phyloP scores from a whole-genome alignment of 2,797 vertebrate genomes.

The Sebastes reedi region DNA sequence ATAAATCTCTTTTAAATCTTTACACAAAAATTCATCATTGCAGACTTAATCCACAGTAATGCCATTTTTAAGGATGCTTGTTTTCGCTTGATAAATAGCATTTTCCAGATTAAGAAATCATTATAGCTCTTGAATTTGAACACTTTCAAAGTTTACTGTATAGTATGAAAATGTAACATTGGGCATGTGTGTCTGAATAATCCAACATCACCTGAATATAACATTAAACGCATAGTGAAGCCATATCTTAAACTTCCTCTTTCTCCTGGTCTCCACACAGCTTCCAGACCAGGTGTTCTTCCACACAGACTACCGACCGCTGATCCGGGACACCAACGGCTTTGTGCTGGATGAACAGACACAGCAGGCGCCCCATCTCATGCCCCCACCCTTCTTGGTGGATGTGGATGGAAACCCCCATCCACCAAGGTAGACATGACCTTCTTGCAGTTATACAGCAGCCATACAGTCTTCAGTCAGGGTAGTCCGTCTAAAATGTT shows the following conservation, averaged over 20 bases:
- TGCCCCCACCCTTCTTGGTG: constrained; percentile 98
- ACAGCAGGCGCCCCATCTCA: constrained; percentile 97
- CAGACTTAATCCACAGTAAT: background rate
- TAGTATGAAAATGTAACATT: background rate
- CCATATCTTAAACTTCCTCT: background rate
- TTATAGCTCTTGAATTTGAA: background rate
- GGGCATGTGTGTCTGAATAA: background rate
- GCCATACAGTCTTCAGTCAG: background rate
- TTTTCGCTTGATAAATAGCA: background rate
- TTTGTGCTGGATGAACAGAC: constrained; percentile 98
- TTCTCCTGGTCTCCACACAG: constrained; percentile 69
- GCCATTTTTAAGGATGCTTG: background rate
- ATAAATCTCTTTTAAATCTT: background rate
- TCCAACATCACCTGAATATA: background rate
- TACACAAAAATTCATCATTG: background rate
- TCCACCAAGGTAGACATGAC: constrained; percentile 84
- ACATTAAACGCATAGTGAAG: background rate
- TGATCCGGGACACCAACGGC: constrained; percentile 93
- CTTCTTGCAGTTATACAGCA: background rate
- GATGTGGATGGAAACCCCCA: constrained; percentile 98
- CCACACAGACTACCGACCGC: constrained; percentile 96
- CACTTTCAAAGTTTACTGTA: background rate
- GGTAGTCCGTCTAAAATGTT: background rate
- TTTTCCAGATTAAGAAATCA: background rate
- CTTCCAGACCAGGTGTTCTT: constrained; percentile 99